phyloP scores from a whole-genome alignment of 2,113 vertebrate species.

The Rhynchopsitta pachyrhyncha region DNA sequence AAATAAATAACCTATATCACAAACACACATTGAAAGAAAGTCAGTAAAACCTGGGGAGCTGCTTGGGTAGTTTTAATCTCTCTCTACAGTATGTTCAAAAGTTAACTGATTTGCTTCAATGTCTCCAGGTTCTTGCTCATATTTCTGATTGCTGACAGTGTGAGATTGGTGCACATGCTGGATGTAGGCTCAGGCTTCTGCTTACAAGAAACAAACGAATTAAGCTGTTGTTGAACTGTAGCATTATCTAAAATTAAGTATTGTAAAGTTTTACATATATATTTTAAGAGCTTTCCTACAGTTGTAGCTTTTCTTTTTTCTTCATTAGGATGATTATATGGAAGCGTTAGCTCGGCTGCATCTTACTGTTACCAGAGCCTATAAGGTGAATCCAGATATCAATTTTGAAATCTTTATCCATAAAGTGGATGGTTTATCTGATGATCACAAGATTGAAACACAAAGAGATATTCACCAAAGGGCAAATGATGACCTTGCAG shows the following conservation, averaged over 20 bases:
- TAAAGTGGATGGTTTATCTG: slow-evolving; percentile 93
- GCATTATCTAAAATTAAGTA: neutral
- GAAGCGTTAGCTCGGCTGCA: slow-evolving; percentile 90
- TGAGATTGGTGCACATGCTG: neutral
- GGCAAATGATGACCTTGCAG: slow-evolving; percentile 89
- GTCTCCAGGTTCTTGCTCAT: neutral
- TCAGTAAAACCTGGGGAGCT: neutral
- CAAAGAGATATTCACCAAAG: slow-evolving; percentile 93
- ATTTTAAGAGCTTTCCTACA: neutral
- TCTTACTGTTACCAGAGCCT: slow-evolving; percentile 91
- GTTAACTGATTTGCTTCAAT: neutral
- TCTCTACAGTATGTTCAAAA: neutral
- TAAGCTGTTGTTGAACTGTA: neutral
- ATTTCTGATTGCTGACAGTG: neutral
- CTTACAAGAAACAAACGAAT: neutral
- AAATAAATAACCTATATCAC: neutral
- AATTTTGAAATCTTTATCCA: slow-evolving; percentile 97
- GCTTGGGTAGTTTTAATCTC: neutral
- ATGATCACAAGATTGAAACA: slow-evolving; percentile 95
- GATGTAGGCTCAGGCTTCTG: neutral
- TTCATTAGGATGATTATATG: slow-evolving; percentile 89
- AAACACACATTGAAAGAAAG: neutral
- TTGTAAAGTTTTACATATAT: neutral
- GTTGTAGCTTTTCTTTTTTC: neutral
- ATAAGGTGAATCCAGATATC: slow-evolving; percentile 93